Evolutionary conservation across 2,797 vertebrate species (phyloP), one percentile per base, ranked within the genome.

Genomic region (Ptychadena robeensis): DNA sequence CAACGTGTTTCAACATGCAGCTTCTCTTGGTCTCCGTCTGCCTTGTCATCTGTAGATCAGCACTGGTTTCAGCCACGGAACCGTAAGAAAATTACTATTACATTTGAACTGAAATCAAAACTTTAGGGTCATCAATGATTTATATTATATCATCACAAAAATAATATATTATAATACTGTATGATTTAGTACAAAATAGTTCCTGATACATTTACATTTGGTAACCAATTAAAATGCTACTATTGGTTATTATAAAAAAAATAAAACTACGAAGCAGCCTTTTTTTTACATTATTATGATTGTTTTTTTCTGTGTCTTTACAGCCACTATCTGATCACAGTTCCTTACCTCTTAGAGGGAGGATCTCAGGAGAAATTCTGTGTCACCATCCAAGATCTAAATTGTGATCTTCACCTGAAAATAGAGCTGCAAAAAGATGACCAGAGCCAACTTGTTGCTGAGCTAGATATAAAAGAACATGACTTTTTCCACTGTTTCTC

Each of bases 271-370:
- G n/a, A n/a, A n/a, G n/a, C n/a, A n/a, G n/a, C n/a, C n/a, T 40
- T 40, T 53, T 53, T 53, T 53, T 3, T 9, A 53, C 8, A 57
- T 8, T 4, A 4, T 57, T 57, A 18, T 57, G 22, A 22, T 28
- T 12, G n/a, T n/a, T n/a, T n/a, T n/a, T n/a, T 59, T 11, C 15
- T 59, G 2, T 61, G 2, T 44, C 9, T 14, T 27, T 34, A 28
- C 48, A 82, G 73, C 25, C 34, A 71, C 40, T 82, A 65, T 82
- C n/a, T 82, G 53, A 44, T 82, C 15, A 64, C 73, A 63, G 37
- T 71, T 25, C 67, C 67, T 18, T 9, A n/a, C 32, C 2, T 34
- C 4, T 28, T 67, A 28, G 0, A 6, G 2, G 6, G 65, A 37
- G 37, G 30, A 14, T 22, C 14, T 1, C 25, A 22, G 22, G 28